Base-by-base conservation (phyloP, 2,113 vertebrate species). In the Sceloporus undulatus region DNA sequence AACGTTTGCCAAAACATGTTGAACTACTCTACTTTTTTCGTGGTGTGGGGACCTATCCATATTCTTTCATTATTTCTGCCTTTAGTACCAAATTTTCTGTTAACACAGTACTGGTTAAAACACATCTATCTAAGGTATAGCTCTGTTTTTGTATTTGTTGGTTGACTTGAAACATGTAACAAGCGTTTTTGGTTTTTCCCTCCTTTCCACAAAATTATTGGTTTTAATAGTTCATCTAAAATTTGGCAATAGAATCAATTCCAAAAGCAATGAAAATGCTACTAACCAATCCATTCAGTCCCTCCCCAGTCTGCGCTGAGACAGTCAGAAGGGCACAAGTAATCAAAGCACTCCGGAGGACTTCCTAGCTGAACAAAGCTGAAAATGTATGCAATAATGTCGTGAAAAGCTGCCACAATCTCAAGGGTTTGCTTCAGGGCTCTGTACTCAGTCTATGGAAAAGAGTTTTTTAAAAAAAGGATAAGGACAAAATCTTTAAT, bases 341-440 rank as follows among this genome's bases (percentile, higher is more conserved):
- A 87, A 84, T 88, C 76, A 88, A 93, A 92, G 77, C 76, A 78
- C n/a, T 84, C 29, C 34, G 92, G 87, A 27, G 42, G 76, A 90
- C 93, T 97, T 89, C 96, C 96, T 84, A 97, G 95, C 2, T 95
- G 95, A 91, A 95, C 94, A 88, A 97, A 97, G 91, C 94, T 94
- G 86, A 97, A 94, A 91, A 97, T 87, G 91, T 97, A 97, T 0
- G 82, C 94, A 93, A 97, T n/a, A 0, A 97, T 66, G 2, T 96
- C 93, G 1, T 96, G 96, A 87, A 98, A 95, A 48, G 95, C 59
- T 34, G 93, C 95, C 0, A 92, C 76, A 3, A 97, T 95, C 92
- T 94, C 94, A 27, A 97, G 93, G 14, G 94, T 96, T 66, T 95
- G 93, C 38, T 88, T 91, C n/a, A 97, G 95, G 87, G 96, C 94